Base-by-base conservation (phyloP, 2,113 vertebrate species). In the Tachycineta bicolor region DNA sequence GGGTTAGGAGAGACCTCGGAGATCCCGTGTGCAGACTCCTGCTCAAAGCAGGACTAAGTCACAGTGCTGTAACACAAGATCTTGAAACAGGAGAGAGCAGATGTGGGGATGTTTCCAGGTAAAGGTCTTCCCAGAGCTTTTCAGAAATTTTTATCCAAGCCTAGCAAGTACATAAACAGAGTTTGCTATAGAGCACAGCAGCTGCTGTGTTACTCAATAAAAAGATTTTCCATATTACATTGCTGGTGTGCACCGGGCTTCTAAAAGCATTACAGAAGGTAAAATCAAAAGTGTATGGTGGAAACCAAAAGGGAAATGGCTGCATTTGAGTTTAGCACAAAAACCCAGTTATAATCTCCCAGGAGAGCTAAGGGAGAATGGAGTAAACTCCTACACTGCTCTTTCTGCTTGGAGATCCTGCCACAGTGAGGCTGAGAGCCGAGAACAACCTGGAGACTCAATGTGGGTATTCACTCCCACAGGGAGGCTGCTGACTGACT, bases 331-430 rank as follows among this genome's bases (percentile, higher is more conserved):
- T 89, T 87, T 87, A 90, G 67, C 87, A 85, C 78, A 83, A 85
- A 95, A 90, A 60, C 6, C 39, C 56, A 76, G 80, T 80, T 82
- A 75, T 34, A 74, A 89, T 88, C 85, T 91, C 82, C 73, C 43
- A 87, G 49, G 52, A 87, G 58, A 87, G 49, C n/a, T 25, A 34
- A 87, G 22, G 65, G 49, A 93, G 62, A 89, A 68, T 63, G 55
- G 89, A 95, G 83, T 83, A 83, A 94, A 95, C 82, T 94, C 92
- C 92, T 82, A 85, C 93, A 64, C 62, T 89, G 52, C 23, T 31
- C 78, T 93, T 67, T 59, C 50, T 68, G 93, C 92, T 67, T 60
- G 64, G 78, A 94, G 84, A 59, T 64, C 55, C 17, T 94, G 85
- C 82, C 85, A 83, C 34, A 76, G 90, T 2, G 23, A 87, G 87